Base-by-base conservation (phyloP, 2,797 vertebrate genomes). In the Diglossa cyanea region DNA sequence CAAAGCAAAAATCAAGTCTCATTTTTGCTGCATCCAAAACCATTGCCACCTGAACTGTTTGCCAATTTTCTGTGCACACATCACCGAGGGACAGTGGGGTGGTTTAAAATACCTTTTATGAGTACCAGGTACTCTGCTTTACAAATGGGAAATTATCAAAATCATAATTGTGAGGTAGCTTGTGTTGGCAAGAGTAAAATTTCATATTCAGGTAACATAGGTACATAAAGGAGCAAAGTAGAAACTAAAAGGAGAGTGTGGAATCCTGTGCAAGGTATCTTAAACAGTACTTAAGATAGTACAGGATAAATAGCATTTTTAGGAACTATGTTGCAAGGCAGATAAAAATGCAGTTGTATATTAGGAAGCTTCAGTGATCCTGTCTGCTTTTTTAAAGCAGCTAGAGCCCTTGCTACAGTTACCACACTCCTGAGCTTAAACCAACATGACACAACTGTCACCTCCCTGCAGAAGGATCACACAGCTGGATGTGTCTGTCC, bases 401-500 rank as follows among this genome's bases (percentile, higher is more conserved):
- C 8, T 2, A 0, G 26, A 25, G 58, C 17, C 17, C 30, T 61
- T 28, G 21, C 39, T 50, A 4, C 67, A 62, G 18, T 47, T 58
- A 33, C 30, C 25, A 25, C 23, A 2, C 6, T 50, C 6, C 3
- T 5, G 35, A 70, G 31, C 61, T 66, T 57, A 65, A 78, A 44
- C 26, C 12, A 18, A 0, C 2, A 0, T 6, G 44, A 6, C 4
- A 4, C 13, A 25, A 3, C 7, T 24, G 7, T 39, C 21, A 21
- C 11, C 23, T 55, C 17, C 2, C 1, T 44, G 50, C 63, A 47
- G 74, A 40, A 25, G 39, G 25, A 4, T 33, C 17, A 14, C 1
- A 1, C 7, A 55, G 31, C 67, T 44, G 45, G 26, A 9, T 24
- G 10, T 8, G 7, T 8, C n/a, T 57, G 37, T 70, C 37, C 61